Conservation (phyloP, 2,113 vertebrate genomes). For the Castor canadensis region DNA sequence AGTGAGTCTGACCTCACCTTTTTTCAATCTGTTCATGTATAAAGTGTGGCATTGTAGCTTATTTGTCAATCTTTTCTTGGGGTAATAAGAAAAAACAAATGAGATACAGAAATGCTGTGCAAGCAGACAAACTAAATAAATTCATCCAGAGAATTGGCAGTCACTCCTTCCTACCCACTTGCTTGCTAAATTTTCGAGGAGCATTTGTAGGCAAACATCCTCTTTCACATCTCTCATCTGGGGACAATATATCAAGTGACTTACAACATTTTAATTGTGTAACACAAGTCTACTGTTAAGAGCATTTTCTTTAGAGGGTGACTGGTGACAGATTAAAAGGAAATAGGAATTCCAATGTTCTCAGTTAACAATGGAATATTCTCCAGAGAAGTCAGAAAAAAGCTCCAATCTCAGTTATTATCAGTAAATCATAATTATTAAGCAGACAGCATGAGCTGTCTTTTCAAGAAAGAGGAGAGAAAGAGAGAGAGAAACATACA, state of each 20-base stretch:
- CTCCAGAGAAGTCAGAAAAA: background rate
- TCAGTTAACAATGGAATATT: background rate
- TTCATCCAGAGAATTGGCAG: conserved; percentile 30
- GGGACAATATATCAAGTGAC: conserved; percentile 63
- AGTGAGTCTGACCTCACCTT: background rate
- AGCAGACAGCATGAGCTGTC: background rate
- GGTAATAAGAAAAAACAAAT: background rate
- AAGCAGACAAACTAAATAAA: conserved; percentile 44
- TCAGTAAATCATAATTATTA: background rate
- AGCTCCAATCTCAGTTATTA: background rate
- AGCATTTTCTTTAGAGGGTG: conserved; percentile 52
- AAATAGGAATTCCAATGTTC: conserved; percentile 18
- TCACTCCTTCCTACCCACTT: background rate
- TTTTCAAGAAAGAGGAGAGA: background rate
- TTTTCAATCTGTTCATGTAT: background rate
- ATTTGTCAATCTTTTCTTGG: background rate
- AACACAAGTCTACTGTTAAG: conserved; percentile 55
- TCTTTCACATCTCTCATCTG: conserved; percentile 51
- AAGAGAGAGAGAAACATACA: background rate
- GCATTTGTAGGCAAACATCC: conserved; percentile 27
- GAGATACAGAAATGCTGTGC: conserved; percentile 30
- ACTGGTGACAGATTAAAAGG: conserved; percentile 52
- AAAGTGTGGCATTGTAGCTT: background rate
- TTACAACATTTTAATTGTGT: conserved; percentile 64
- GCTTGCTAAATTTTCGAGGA: conserved; percentile 2